Evolutionary conservation across 2,113 vertebrate genomes (phyloP).

Genomic region (Anolis sagrei): DNA sequence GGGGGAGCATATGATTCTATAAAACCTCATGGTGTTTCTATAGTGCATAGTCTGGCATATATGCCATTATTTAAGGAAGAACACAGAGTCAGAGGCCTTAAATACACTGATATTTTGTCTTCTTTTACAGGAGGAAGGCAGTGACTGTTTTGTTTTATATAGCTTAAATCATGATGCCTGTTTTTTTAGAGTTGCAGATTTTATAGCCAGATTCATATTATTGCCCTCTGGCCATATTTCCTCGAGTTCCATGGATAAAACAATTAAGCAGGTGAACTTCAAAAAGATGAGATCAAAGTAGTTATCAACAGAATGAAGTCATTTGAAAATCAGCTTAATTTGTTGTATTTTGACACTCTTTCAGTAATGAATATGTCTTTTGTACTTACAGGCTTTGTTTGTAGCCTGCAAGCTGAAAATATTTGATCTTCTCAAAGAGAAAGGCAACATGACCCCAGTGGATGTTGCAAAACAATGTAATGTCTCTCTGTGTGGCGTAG

Average conservation of each 20-base stretch:
- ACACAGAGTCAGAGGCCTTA: background rate
- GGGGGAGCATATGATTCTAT: background rate
- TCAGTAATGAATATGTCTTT: background rate
- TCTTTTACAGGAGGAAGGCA: too few relatives aligned
- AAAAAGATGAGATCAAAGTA: background rate
- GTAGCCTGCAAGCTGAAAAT: constrained; percentile 84
- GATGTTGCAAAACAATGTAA: constrained; percentile 77
- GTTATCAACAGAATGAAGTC: too few relatives aligned
- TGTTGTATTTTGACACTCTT: background rate
- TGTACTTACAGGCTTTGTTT: constrained; percentile 81
- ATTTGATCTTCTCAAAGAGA: constrained; percentile 83
- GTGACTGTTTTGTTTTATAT: background rate
- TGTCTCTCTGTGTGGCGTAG: constrained; percentile 76
- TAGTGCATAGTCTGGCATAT: background rate
- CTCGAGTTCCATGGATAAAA: background rate
- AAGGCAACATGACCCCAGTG: constrained; percentile 62
- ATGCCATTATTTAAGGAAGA: background rate
- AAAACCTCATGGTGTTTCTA: background rate
- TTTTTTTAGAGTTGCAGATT: background rate
- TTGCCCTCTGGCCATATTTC: background rate
- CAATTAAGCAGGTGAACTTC: too few relatives aligned
- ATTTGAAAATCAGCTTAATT: too few relatives aligned
- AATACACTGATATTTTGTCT: background rate
- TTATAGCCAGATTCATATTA: background rate
- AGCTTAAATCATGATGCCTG: background rate